Evolutionary conservation across 2,797 vertebrate genomes (phyloP).

Genomic region (Gymnopithys bicolor): DNA sequence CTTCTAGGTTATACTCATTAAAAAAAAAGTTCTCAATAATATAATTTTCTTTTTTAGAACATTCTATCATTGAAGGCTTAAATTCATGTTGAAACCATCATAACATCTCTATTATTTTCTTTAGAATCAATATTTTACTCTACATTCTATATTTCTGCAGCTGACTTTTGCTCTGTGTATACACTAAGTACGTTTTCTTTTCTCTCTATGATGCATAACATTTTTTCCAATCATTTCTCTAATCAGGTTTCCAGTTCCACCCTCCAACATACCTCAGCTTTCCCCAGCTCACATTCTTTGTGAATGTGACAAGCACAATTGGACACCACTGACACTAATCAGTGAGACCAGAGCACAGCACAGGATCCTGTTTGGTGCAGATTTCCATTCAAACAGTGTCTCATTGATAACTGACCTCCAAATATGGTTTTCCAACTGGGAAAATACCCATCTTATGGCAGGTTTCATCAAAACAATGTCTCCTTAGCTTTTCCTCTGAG

Average conservation of each 20-base stretch:
- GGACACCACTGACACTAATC: neutral
- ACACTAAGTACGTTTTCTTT: neutral
- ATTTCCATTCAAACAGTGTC: neutral
- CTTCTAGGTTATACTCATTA: neutral
- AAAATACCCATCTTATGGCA: neutral
- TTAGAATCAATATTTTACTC: neutral
- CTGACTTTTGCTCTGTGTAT: neutral
- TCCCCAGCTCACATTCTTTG: neutral
- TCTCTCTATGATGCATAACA: accelerated
- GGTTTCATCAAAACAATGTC: neutral
- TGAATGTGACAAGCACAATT: neutral
- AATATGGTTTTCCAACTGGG: neutral
- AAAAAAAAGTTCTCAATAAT: neutral
- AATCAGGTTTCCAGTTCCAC: neutral
- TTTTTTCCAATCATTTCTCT: neutral
- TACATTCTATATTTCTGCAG: neutral
- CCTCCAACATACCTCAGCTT: neutral
- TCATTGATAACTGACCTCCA: neutral
- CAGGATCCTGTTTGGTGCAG: neutral
- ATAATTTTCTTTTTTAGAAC: neutral
- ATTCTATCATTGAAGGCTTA: neutral
- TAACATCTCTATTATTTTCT: neutral
- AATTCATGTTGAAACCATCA: neutral
- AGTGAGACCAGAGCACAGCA: neutral
- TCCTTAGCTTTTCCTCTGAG: neutral